These are phyloP conservation scores for Umimayanthus chanpuru DNA, from an alignment of 92 coral and sea anemone genomes.

Conservation along the genomic window DNA sequence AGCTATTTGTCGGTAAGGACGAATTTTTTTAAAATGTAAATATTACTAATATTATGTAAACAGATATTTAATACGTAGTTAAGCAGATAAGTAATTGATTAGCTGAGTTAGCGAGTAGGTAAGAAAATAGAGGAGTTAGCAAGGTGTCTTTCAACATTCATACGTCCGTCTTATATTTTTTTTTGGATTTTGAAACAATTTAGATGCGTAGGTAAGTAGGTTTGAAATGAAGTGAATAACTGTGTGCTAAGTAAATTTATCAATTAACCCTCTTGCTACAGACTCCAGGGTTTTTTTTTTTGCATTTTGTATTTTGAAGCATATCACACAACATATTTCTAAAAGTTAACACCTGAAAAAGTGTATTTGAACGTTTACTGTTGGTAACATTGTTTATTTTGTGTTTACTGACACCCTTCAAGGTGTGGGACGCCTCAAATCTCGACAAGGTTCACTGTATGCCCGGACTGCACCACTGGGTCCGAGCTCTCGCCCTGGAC, in stretches of 20 bases:
- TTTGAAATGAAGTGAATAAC: too few relatives aligned
- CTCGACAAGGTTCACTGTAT: constrained; percentile 81
- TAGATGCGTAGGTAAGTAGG: too few relatives aligned
- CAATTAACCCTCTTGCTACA: not conserved
- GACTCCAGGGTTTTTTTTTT: not conserved
- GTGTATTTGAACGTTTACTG: not conserved
- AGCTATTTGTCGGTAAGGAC: too few relatives aligned
- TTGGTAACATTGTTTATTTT: not conserved
- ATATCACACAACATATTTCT: not conserved
- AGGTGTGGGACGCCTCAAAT: constrained; percentile 93
- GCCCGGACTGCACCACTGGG: constrained; percentile 94
- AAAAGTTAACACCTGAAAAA: not conserved
- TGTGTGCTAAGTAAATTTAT: not conserved
- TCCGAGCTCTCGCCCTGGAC: constrained; percentile 90
- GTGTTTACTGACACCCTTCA: not conserved
- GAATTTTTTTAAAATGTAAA: too few relatives aligned
- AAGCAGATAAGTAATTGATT: too few relatives aligned
- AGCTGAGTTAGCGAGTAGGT: too few relatives aligned
- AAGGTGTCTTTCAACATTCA: too few relatives aligned
- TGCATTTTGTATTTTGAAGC: not conserved
- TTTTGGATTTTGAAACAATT: too few relatives aligned
- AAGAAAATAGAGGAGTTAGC: too few relatives aligned
- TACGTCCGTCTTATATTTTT: too few relatives aligned
- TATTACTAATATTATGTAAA: too few relatives aligned
- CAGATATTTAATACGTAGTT: too few relatives aligned